Evolutionary conservation across 2,888 invertebrate genomes (phyloP).

Genomic region (Mayetiola destructor): DNA sequence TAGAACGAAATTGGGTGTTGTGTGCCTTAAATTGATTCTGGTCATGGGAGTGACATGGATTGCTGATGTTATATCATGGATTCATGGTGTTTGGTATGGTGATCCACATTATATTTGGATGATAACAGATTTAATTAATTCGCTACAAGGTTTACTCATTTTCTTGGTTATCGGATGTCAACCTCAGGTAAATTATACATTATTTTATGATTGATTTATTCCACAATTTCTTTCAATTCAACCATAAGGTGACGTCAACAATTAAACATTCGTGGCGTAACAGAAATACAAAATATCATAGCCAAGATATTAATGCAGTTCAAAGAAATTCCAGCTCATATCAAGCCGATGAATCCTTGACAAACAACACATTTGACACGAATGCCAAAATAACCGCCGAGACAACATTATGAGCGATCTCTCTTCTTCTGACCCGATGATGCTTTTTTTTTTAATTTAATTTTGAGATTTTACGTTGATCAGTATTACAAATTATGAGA

Average conservation of each 20-base stretch:
- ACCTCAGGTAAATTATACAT: conserved; percentile 48
- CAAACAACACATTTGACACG: conserved; percentile 50
- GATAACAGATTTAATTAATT: conserved; percentile 70
- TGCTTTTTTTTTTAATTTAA: no score
- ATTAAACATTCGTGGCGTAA: conserved; percentile 51
- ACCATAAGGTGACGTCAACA: conserved; percentile 45
- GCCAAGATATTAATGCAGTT: conserved; percentile 43
- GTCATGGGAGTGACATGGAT: conserved; percentile 70
- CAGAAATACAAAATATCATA: conserved; percentile 39
- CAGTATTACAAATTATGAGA: no score
- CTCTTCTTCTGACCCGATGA: not conserved
- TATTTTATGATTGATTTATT: not conserved
- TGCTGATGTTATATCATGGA: conserved; percentile 72
- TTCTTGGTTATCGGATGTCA: conserved; percentile 63
- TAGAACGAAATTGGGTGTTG: conserved; percentile 65
- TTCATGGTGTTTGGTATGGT: conserved; percentile 40
- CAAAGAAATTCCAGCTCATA: conserved; percentile 55
- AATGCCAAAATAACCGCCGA: conserved; percentile 42
- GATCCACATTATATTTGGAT: conserved; percentile 72
- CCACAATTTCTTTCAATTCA: not conserved
- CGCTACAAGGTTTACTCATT: conserved; percentile 54
- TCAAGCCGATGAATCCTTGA: conserved; percentile 64
- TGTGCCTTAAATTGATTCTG: conserved; percentile 73
- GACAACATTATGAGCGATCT: conserved; percentile 26
- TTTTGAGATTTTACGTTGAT: no score